These are phyloP conservation scores for Teinopalpus imperialis DNA, from an alignment of 2,888 invertebrate genomes.

Conservation along the genomic window DNA sequence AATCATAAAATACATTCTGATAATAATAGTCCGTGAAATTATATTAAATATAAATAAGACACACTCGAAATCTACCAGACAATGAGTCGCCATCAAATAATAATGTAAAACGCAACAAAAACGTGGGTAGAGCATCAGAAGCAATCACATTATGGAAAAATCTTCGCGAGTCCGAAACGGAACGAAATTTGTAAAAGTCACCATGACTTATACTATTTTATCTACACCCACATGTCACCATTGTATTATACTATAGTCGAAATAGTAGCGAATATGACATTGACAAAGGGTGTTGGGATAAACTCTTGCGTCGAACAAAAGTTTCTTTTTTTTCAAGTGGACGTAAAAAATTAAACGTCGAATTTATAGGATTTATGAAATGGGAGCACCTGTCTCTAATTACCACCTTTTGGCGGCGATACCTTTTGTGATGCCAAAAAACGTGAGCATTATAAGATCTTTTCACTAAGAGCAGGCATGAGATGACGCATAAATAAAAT, in stretches of 20 bases:
- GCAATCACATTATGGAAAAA: conserved; percentile 45
- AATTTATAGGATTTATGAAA: conserved; percentile 65
- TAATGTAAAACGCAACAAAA: conserved; percentile 42
- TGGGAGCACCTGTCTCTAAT: conserved; percentile 78
- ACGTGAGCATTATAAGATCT: conserved; percentile 35
- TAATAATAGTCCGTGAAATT: background rate
- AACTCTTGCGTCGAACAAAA: conserved; percentile 62
- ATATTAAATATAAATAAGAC: conserved; percentile 32
- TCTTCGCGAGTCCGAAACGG: conserved; percentile 30
- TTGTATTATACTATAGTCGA: conserved; percentile 55
- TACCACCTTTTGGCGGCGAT: conserved; percentile 77
- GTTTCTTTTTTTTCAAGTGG: conserved; percentile 40
- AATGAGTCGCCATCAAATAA: conserved; percentile 60
- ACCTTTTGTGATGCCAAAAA: conserved; percentile 54
- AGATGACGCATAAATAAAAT: conserved; percentile 25
- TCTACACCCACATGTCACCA: conserved; percentile 70
- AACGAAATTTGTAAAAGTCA: conserved; percentile 66
- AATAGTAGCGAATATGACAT: conserved; percentile 74
- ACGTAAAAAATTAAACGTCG: conserved; percentile 49
- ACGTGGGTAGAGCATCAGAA: conserved; percentile 51
- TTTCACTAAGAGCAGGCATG: conserved; percentile 23
- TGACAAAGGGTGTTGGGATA: conserved; percentile 76
- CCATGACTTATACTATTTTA: conserved; percentile 55
- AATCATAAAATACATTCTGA: too few species aligned
- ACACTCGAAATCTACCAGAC: conserved; percentile 51